Percentiles rank a stretch among this genome's conserved stretches.
phyloP scores from a whole-genome alignment of 2,113 vertebrate genomes.

The Gymnogyps californianus region DNA sequence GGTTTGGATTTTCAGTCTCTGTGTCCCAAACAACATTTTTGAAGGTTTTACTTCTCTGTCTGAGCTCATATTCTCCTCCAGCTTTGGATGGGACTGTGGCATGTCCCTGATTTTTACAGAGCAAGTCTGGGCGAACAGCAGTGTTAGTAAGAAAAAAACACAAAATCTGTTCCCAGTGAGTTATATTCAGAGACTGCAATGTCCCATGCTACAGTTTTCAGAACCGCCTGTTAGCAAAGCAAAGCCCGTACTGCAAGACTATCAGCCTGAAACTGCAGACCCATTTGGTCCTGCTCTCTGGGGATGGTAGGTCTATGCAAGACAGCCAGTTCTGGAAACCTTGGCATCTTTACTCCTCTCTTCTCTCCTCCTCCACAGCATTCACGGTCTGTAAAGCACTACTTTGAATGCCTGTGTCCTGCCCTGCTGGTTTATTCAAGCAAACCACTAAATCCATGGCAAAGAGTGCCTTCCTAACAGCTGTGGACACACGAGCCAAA shows the following conservation, averaged over 20 bases:
- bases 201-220: neutral
- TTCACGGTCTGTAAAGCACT: neutral
- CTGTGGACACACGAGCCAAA: neutral
- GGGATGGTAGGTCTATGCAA: neutral
- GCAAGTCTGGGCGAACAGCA: neutral
- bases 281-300: neutral
- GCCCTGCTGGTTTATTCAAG: neutral
- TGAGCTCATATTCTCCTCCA: neutral
- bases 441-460: neutral
- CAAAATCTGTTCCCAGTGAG: neutral
- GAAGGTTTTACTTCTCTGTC: neutral
- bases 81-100: neutral
- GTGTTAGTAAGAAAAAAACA: neutral
- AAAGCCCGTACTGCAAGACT: neutral
- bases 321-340: neutral
- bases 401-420: neutral
- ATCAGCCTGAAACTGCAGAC: neutral
- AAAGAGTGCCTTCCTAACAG: neutral
- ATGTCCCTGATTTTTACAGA: neutral
- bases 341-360: neutral
- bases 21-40: neutral
- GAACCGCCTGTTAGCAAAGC: neutral
- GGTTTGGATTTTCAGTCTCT: neutral
- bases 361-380: neutral
- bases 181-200: neutral